A percentile compares a stretch with the other conserved stretches of the same genome.
These are phyloP conservation scores for Apteryx owenii DNA, from an alignment of 2,113 vertebrate genomes.

Conservation along the genomic window DNA sequence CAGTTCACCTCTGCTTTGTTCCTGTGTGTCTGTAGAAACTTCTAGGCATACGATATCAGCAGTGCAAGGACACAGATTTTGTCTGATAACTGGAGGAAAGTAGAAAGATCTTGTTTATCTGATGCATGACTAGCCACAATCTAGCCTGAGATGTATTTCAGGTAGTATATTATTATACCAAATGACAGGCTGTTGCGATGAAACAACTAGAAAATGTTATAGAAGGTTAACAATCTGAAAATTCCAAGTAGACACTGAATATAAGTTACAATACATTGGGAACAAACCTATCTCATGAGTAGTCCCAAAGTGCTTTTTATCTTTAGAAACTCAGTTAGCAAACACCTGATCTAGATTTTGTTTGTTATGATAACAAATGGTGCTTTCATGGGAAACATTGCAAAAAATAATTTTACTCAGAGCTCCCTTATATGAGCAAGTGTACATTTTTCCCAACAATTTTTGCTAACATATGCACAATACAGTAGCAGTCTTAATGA, in stretches of 20 bases:
- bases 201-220: neutral
- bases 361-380: neutral
- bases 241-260: neutral
- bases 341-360: conserved; percentile 6
- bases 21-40: neutral
- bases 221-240: neutral
- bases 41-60: neutral
- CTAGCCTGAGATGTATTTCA: neutral
- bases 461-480: conserved; percentile 11
- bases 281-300: neutral
- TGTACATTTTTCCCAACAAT: neutral
- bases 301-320: neutral
- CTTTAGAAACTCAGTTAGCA: neutral
- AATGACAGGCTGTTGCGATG: neutral
- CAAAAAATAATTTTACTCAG: neutral
- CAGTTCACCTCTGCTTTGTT: neutral
- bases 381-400: neutral
- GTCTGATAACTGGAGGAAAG: neutral
- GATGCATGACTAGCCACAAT: neutral
- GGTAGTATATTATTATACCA: neutral
- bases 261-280: neutral
- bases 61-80: neutral
- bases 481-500: neutral
- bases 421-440: neutral
- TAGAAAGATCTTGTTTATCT: neutral